Evolutionary conservation across 2,888 invertebrate species (phyloP).

Genomic region (Orthosia incerta): DNA sequence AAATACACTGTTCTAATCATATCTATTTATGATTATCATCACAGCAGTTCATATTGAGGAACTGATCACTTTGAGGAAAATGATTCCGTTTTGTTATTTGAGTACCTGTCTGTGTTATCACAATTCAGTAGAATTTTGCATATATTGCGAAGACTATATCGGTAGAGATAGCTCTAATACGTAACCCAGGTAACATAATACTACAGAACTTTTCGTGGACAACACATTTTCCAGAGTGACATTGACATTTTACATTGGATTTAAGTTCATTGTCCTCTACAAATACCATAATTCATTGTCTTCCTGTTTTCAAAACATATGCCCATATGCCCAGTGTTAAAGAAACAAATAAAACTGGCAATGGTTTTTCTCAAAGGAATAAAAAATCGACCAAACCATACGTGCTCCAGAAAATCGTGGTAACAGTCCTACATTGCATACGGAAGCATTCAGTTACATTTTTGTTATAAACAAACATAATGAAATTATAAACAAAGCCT

Average conservation of each 20-base stretch:
- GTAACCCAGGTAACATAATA: neutral
- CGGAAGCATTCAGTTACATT: slow-evolving; percentile 38
- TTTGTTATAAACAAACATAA: slow-evolving; percentile 27
- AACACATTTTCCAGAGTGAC: neutral
- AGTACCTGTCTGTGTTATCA: neutral
- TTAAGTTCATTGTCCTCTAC: slow-evolving; percentile 9
- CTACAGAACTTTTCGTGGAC: neutral
- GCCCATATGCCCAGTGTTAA: neutral
- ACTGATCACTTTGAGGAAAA: slow-evolving; percentile 3
- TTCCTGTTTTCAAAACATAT: slow-evolving; percentile 21
- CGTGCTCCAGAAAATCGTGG: slow-evolving; percentile 28
- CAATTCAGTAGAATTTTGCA: neutral
- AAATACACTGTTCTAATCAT: slow-evolving; percentile 29
- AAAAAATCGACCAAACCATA: slow-evolving; percentile 16
- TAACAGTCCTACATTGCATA: slow-evolving; percentile 19
- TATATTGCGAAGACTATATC: neutral
- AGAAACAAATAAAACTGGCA: slow-evolving; percentile 18
- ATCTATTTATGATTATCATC: slow-evolving; percentile 33
- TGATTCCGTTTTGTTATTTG: neutral
- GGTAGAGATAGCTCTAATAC: neutral
- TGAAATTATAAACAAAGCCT: slow-evolving; percentile 36
- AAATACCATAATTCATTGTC: neutral
- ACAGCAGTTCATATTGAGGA: slow-evolving; percentile 18
- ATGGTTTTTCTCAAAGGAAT: slow-evolving; percentile 20
- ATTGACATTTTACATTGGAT: slow-evolving; percentile 2